Evolutionary conservation across 2,113 vertebrate genomes (phyloP), one percentile per base, ranked within the genome.

Genomic region (Paralichthys olivaceus): DNA sequence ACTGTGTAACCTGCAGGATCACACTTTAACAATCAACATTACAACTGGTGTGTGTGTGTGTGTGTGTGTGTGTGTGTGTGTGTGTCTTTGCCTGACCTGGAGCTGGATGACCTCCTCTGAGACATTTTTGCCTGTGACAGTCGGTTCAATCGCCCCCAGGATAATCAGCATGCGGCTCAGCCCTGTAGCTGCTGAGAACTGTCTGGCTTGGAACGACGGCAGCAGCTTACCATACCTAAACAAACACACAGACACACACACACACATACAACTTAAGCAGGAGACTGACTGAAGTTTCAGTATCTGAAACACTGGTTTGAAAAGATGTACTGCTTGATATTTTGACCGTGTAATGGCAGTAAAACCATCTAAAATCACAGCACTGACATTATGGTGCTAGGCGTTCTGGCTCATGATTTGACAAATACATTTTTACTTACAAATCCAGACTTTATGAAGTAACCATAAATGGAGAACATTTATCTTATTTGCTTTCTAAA

Each of bases 141-240:
- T 65, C 0, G 92, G 93, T 83, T 94, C 84, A 15, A 95, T 88
- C n/a, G 82, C 78, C 14, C 95, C 94, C 34, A 95, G 72, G 79
- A 96, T 95, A 54, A 95, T 91, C 70, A 95, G 88, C 72, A 96
- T 79, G 66, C 95, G 93, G 79, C 89, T 95, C 72, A 95, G 86
- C 1, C 94, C 95, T 2, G 92, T 92, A 23, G 94, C 95, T 32
- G 95, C 95, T 3, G 91, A 94, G 37, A 96, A 93, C 90, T 96
- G 95, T 85, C 79, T 87, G 81, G 87, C 85, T 61, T 96, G 95
- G 62, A 94, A 90, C 0, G 90, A 94, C 0, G 94, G 92, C 79
- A 96, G 59, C 85, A 95, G 79, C 75, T 93, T 91, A 17, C 86
- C 88, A 62, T 93, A 94, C 94, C 95, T 95, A 75, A 15, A 74